Evolutionary conservation across 2,113 vertebrate genomes (phyloP).

Genomic region (Xiphophorus couchianus): DNA sequence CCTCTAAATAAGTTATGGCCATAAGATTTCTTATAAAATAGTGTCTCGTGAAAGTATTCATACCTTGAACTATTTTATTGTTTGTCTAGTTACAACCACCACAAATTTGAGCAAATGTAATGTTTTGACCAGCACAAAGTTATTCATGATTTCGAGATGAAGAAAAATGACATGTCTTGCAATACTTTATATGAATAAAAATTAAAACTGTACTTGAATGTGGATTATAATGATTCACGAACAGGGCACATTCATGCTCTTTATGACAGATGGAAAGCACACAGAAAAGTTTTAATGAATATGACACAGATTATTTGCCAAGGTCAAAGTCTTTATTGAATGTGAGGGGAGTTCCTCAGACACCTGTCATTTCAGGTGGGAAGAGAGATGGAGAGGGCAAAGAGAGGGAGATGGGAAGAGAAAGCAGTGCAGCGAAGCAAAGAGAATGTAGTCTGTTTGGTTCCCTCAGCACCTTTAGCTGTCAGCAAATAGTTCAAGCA

Average conservation of each 20-base stretch:
- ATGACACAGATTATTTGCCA: conserved; percentile 42
- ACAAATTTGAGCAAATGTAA: no score
- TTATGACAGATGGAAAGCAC: conserved; percentile 16
- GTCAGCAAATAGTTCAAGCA: conserved; percentile 57
- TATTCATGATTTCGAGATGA: no score
- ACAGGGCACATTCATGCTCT: neutral
- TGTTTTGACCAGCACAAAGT: no score
- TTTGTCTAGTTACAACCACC: no score
- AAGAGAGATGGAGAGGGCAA: conserved; percentile 22
- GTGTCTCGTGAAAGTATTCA: no score
- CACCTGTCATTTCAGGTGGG: conserved; percentile 57
- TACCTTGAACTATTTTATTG: no score
- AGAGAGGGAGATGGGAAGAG: conserved; percentile 29
- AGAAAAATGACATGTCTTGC: no score
- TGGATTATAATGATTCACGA: neutral
- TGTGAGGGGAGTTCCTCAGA: conserved; percentile 40
- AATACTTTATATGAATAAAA: no score
- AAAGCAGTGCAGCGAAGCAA: conserved; percentile 59
- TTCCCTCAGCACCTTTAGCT: conserved; percentile 65
- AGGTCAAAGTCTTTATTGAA: conserved; percentile 61
- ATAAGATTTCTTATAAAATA: no score
- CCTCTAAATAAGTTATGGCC: no score
- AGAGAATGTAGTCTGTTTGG: conserved; percentile 64
- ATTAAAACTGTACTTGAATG: neutral
- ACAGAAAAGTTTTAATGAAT: conserved; percentile 32